A percentile compares a stretch with the other conserved stretches of the same genome.
Conservation (phyloP, 2,113 vertebrate genomes). For the Okapia johnstoni region DNA sequence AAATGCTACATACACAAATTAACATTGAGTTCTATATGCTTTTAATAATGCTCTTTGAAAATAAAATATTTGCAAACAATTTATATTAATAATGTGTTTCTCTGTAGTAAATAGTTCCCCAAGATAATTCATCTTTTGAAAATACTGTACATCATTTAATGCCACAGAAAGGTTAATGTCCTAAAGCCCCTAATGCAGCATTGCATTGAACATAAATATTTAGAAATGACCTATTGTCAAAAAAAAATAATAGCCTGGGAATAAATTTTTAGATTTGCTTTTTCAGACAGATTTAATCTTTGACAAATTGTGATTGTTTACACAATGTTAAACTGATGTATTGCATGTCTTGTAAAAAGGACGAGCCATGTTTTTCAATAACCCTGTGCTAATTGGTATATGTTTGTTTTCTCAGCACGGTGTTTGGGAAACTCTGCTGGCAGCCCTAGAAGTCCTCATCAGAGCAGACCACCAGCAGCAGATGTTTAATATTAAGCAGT, state of each 20-base stretch:
- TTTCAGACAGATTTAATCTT: neutral
- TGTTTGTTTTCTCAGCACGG: conserved; percentile 82
- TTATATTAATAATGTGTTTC: neutral
- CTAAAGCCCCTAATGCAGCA: neutral
- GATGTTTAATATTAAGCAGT: conserved; percentile 93
- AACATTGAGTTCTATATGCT: neutral
- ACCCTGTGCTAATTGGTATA: neutral
- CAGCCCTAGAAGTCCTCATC: conserved; percentile 93
- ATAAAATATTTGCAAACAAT: neutral
- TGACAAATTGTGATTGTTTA: neutral
- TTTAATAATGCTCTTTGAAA: neutral
- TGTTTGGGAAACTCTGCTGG: conserved; percentile 93
- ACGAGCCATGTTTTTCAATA: neutral
- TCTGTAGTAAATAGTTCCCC: neutral
- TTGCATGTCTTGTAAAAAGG: neutral
- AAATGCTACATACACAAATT: neutral
- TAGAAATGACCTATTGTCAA: neutral
- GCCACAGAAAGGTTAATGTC: neutral
- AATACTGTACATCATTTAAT: neutral
- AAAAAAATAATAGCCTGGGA: neutral
- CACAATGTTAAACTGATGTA: neutral
- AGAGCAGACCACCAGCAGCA: conserved; percentile 92
- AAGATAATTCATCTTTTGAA: conserved; percentile 11
- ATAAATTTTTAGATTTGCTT: neutral
- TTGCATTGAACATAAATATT: neutral